These are phyloP conservation scores for Neotoma lepida DNA, from an alignment of 2,113 vertebrate species.

Conservation along the genomic window DNA sequence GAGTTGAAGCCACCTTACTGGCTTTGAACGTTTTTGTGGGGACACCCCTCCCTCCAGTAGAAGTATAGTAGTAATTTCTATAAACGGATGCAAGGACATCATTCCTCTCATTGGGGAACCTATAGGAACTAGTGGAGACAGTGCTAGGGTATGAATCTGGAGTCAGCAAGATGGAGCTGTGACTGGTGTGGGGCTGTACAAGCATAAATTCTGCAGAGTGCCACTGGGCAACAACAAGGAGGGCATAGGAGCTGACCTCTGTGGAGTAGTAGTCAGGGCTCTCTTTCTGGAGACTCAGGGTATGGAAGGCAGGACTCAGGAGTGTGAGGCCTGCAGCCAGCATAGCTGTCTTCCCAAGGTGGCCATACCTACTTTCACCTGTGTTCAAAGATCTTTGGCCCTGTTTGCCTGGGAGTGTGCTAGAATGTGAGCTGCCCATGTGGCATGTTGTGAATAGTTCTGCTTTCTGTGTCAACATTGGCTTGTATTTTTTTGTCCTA, in stretches of 20 bases:
- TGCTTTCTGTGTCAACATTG: background rate
- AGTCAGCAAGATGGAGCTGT: background rate
- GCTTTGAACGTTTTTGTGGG: background rate
- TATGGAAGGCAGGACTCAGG: background rate
- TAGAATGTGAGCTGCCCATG: background rate
- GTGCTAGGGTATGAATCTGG: background rate
- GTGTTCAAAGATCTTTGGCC: background rate
- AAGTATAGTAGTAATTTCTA: background rate
- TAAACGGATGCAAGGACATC: background rate
- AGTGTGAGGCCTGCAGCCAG: background rate
- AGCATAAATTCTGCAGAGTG: background rate
- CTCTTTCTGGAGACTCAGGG: background rate
- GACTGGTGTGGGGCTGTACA: background rate
- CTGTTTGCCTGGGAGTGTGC: background rate
- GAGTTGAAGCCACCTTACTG: background rate
- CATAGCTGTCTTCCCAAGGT: background rate
- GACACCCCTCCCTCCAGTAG: background rate
- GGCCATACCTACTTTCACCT: background rate
- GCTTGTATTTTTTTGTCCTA: background rate
- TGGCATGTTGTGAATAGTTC: background rate
- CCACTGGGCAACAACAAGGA: background rate
- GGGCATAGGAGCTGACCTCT: background rate
- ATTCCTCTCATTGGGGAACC: background rate
- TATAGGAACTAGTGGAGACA: background rate
- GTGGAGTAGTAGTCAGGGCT: background rate